Percentiles rank a stretch among this genome's conserved stretches.
Evolutionary conservation across 2,113 vertebrate genomes (phyloP).

Genomic region (Seriola dumerili): DNA sequence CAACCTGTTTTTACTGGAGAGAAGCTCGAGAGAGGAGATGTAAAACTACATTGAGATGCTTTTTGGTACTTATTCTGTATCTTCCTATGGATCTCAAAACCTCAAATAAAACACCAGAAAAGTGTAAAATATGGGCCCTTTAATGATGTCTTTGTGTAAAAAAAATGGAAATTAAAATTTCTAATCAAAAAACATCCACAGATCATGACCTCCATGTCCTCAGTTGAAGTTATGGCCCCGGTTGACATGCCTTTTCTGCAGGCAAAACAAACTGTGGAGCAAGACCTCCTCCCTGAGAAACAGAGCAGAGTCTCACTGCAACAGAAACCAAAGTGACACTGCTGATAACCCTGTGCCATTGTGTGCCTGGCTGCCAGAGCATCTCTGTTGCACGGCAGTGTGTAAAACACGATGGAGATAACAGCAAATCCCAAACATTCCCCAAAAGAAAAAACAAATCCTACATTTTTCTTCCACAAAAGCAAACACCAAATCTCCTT

Average conservation of each 20-base stretch:
- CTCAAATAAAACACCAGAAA: too few species aligned
- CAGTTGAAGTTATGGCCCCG: slow-evolving; percentile 14
- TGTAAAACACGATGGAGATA: slow-evolving; percentile 67
- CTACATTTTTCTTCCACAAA: slow-evolving; percentile 53
- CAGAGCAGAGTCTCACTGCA: slow-evolving; percentile 13
- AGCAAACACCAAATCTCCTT: slow-evolving; percentile 68
- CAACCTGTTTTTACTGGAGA: too few species aligned
- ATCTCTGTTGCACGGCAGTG: slow-evolving; percentile 47
- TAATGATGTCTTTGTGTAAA: slow-evolving; percentile 48
- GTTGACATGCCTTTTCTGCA: slow-evolving; percentile 31
- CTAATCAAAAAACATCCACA: slow-evolving; percentile 19
- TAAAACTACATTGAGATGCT: too few species aligned
- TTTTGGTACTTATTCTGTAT: too few species aligned
- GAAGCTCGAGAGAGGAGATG: too few species aligned
- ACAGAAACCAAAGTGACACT: slow-evolving; percentile 39
- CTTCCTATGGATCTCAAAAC: too few species aligned
- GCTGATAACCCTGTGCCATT: slow-evolving; percentile 67
- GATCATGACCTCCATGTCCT: slow-evolving; percentile 39
- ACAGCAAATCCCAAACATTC: slow-evolving; percentile 67
- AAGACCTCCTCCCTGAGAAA: slow-evolving; percentile 28
- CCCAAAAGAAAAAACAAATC: slow-evolving; percentile 61
- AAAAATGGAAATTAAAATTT: slow-evolving; percentile 12
- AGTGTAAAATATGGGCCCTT: too few species aligned
- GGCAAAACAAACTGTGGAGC: slow-evolving; percentile 38
- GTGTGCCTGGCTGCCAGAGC: slow-evolving; percentile 47